Evolutionary conservation across 2,888 invertebrate species (phyloP), one percentile per base, ranked within the genome.

Genomic region (Rhamnusium bicolor): DNA sequence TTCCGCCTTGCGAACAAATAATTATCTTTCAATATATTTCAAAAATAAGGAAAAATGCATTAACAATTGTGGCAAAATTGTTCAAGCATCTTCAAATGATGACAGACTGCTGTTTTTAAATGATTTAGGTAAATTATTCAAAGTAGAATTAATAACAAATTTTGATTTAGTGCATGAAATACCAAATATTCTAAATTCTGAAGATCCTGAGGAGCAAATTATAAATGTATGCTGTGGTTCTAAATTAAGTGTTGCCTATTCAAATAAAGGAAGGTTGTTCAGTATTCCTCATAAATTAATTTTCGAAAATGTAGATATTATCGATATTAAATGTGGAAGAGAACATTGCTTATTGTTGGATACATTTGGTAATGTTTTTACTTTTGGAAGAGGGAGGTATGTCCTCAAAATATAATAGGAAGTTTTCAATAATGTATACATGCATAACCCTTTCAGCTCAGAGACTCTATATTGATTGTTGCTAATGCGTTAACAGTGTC

Each of bases 331-430:
- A 65, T 94, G 95, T 87, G 97, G 97, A 0, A 92, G 93, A 86
- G 96, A 97, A 85, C 97, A 97, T 87, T 92, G 91, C 46, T 83
- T 97, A 10, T 81, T 95, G 62, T 89, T 97, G 6, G 93, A 94
- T 62, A 89, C 90, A 62, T 88, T 89, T 81, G 96, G 96, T 0
- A 90, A 91, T 81, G 91, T 97, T n/a, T 96, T 93, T 82, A 92
- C 93, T 2, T 95, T 93, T 92, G 97, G 97, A 51, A 91, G 92
- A 85, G 96, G 96, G 83, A 93, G 95, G 96, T 96, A 89, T 83
- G 19, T 10, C 0, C 18, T 10, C 4, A 4, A n/a, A 12, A 40
- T 5, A n/a, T 14, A n/a, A n/a, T 40, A 4, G 10, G n/a, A 24
- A 24, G 72, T n/a, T n/a, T n/a, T n/a, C n/a, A n/a, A n/a, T n/a